These are phyloP conservation scores for Epinotia demarniana DNA, from an alignment of 2,888 invertebrate genomes.

Conservation along the genomic window DNA sequence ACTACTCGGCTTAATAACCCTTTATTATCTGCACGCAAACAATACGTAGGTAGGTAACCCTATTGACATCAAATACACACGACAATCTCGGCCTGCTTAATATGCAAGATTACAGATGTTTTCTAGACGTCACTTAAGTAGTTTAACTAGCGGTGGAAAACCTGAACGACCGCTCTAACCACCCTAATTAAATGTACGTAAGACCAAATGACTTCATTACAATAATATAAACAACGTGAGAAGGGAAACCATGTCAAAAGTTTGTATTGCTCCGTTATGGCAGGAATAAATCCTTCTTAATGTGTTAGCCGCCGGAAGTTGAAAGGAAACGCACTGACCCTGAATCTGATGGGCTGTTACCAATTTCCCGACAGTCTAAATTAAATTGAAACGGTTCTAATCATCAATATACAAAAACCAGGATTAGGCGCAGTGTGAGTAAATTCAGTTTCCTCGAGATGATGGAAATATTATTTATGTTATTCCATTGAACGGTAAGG, in stretches of 20 bases:
- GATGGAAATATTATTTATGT: constrained; percentile 34
- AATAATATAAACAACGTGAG: no score
- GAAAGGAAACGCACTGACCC: constrained; percentile 6
- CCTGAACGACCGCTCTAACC: background rate
- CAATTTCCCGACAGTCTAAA: constrained; percentile 30
- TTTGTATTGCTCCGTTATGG: background rate
- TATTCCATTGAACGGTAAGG: constrained; percentile 28
- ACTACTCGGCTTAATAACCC: constrained; percentile 51
- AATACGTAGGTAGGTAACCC: constrained; percentile 39
- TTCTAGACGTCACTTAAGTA: constrained; percentile 28
- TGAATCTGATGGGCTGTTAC: constrained; percentile 15
- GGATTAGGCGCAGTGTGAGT: background rate
- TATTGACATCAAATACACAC: constrained; percentile 38
- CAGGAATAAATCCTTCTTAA: background rate
- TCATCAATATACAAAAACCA: constrained; percentile 21
- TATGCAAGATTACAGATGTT: constrained; percentile 30
- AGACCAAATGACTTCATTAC: no score
- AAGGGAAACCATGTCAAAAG: background rate
- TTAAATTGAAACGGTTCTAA: constrained; percentile 28
- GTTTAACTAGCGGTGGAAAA: background rate
- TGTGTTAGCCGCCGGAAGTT: background rate
- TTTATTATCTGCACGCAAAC: constrained; percentile 54
- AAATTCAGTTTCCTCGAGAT: constrained; percentile 11
- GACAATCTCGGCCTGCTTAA: constrained; percentile 30
- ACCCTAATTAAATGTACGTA: no score